Percentiles rank a stretch among this genome's conserved stretches.
Evolutionary conservation across 2,888 invertebrate species (phyloP).

Genomic region (Ormyrus nitidulus): DNA sequence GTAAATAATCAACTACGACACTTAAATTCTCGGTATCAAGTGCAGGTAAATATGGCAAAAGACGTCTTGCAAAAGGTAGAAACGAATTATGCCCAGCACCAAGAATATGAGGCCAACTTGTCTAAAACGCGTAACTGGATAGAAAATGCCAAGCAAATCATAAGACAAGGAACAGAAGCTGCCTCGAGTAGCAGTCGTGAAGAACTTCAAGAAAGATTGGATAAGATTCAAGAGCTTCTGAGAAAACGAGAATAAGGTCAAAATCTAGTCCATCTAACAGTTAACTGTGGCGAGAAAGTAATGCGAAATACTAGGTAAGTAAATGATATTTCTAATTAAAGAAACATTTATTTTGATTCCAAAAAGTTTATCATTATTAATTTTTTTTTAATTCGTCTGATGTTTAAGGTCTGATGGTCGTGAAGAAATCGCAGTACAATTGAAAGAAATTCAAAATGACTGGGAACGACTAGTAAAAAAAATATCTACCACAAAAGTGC

Average conservation of each 20-base stretch:
- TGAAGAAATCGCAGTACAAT: slow-evolving; percentile 89
- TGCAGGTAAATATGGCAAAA: slow-evolving; percentile 90
- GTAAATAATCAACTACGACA: slow-evolving; percentile 91
- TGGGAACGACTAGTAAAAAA: slow-evolving; percentile 95
- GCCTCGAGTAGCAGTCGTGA: slow-evolving; percentile 88
- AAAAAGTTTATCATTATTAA: background rate
- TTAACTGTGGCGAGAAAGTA: slow-evolving; percentile 94
- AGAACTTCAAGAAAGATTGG: slow-evolving; percentile 86
- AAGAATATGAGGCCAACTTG: slow-evolving; percentile 86
- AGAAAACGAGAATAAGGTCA: slow-evolving; percentile 91
- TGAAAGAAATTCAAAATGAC: slow-evolving; percentile 92
- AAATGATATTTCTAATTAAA: background rate
- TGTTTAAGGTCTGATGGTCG: slow-evolving; percentile 86
- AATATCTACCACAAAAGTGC: slow-evolving; percentile 93
- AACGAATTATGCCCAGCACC: slow-evolving; percentile 90
- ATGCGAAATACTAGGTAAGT: slow-evolving; percentile 82
- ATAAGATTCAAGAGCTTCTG: slow-evolving; percentile 87
- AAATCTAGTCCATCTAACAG: slow-evolving; percentile 89
- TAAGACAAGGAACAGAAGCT: slow-evolving; percentile 87
- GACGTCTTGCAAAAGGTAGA: slow-evolving; percentile 94
- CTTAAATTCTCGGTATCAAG: slow-evolving; percentile 92
- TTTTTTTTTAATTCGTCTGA: background rate
- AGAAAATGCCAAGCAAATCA: slow-evolving; percentile 88
- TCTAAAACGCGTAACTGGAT: slow-evolving; percentile 90
- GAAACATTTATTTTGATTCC: slow-evolving; percentile 1